These are phyloP conservation scores for Epinephelus moara DNA, from an alignment of 2,113 vertebrate genomes.

Conservation along the genomic window DNA sequence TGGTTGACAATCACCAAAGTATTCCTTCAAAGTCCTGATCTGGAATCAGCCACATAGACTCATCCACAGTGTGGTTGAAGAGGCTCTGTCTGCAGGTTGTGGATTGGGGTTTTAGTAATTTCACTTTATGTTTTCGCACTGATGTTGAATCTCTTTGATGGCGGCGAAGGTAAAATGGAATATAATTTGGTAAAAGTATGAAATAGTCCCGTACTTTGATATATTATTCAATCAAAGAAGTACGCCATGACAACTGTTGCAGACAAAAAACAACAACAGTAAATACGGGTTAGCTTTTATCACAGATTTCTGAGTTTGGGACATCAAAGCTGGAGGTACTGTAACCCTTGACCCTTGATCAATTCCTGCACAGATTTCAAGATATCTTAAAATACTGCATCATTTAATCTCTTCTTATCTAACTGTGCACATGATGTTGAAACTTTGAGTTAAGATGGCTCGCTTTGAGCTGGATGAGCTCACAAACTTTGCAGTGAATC, in stretches of 20 bases:
- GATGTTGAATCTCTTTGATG: constrained; percentile 23
- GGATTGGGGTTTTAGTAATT: neutral
- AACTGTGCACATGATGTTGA: neutral
- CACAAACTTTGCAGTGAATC: constrained; percentile 3
- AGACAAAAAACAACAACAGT: constrained; percentile 14
- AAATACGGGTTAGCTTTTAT: neutral
- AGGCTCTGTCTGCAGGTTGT: neutral
- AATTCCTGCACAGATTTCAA: constrained; percentile 1
- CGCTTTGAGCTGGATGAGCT: neutral
- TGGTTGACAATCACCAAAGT: no score
- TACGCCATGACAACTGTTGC: neutral
- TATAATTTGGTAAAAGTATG: constrained; percentile 1
- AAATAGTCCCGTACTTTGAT: constrained; percentile 25
- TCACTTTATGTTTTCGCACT: neutral
- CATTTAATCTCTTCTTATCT: neutral
- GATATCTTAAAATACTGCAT: neutral
- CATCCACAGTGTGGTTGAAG: no score
- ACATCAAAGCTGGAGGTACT: neutral
- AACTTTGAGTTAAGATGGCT: neutral
- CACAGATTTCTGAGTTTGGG: neutral
- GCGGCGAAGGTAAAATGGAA: neutral
- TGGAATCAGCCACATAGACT: neutral
- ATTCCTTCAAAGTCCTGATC: neutral
- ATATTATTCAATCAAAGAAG: constrained; percentile 12
- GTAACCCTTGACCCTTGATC: neutral